Base-by-base conservation (phyloP, 2,888 invertebrate species). In the Yponomeuta malinellus region DNA sequence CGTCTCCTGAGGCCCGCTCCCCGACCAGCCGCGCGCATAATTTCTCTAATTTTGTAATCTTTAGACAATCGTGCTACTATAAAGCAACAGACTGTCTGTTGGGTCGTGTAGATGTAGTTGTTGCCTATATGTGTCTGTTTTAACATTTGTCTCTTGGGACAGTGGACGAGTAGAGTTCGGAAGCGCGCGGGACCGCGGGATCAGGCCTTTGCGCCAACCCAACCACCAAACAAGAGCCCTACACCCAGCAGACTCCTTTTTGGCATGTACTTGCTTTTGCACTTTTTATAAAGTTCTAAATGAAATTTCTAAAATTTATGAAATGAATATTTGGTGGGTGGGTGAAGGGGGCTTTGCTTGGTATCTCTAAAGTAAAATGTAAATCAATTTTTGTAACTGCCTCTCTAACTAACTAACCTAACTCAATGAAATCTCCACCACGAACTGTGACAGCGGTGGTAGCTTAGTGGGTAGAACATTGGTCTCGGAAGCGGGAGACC, bases 301-400 rank as follows among this genome's bases (percentile, higher is more conserved):
- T 72, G 74, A 69, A 63, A 73, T 64, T 77, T 83, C 84, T 81
- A 78, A 88, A 87, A 89, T 88, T 88, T 72, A 79, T 73, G 74
- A 81, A 23, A 77, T 59, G 52, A 80, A 78, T 15, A 59, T 91
- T 93, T 93, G 93, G 93, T 93, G 93, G 93, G 88, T 93, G 93
- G 93, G 92, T 91, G 91, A 89, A 90, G 89, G 92, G 90, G 92
- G 93, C 93, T 93, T 93, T 92, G 93, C 93, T 93, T 93, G 93
- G 93, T 93, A 93, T 93, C 93, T 93, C 92, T 86, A 71, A 72
- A 72, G 69, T 59, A 72, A 66, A 71, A 72, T 43, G 0, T 59
- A 59, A 15, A 59, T 59, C 15, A 15, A 59, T 15, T 15, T 1
- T 59, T 59, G 15, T 59, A 59, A 59, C 52, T 15, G 15, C 52